phyloP scores from a whole-genome alignment of 2,888 invertebrate species.

The Pseudolycoriella hygida region DNA sequence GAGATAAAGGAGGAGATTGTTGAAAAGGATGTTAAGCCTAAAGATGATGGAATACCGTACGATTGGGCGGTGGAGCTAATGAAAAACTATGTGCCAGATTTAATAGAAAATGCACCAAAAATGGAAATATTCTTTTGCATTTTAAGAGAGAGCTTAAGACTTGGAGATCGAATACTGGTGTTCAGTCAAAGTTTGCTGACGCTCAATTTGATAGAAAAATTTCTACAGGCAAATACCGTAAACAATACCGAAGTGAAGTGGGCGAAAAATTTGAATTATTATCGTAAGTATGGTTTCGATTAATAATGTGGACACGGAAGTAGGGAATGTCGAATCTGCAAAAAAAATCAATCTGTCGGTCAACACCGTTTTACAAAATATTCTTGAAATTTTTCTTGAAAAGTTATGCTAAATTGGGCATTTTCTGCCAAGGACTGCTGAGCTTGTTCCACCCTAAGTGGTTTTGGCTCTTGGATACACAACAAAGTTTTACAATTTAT shows the following conservation, averaged over 20 bases:
- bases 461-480: too few species aligned
- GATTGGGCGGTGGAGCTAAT: conserved; percentile 75
- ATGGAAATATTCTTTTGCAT: conserved; percentile 88
- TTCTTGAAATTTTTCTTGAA: too few species aligned
- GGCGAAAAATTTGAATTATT: conserved; percentile 77
- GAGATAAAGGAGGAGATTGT: conserved; percentile 39
- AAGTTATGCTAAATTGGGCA: too few species aligned
- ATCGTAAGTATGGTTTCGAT: conserved; percentile 70
- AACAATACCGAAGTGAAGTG: conserved; percentile 57
- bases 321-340: too few species aligned
- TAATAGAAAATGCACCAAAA: conserved; percentile 85
- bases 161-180: conserved; percentile 80
- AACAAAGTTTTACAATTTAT: too few species aligned
- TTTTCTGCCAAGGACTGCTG: too few species aligned
- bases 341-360: too few species aligned
- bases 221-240: conserved; percentile 52
- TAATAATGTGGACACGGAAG: too few species aligned
- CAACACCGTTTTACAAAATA: too few species aligned
- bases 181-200: conserved; percentile 96
- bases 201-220: conserved; percentile 86
- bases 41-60: conserved; percentile 69
- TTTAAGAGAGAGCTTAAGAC: conserved; percentile 66
- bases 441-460: too few species aligned
- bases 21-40: conserved; percentile 37
- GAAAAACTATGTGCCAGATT: conserved; percentile 74